These are phyloP conservation scores for Galemys pyrenaicus DNA, from an alignment of 2,113 vertebrate species.

Conservation along the genomic window DNA sequence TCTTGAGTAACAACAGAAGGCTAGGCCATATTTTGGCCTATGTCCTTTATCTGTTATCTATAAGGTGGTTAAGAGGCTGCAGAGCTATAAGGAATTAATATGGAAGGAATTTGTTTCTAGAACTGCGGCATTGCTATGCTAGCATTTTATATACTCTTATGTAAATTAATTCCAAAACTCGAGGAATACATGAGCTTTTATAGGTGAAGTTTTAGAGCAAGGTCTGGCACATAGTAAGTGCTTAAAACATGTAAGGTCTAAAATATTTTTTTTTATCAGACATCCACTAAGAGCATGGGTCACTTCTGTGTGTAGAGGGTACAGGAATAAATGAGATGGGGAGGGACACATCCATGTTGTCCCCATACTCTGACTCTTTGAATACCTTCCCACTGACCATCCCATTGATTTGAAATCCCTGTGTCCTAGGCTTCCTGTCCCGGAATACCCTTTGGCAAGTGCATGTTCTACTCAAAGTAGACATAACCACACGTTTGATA, in stretches of 20 bases:
- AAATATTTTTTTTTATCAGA: background rate
- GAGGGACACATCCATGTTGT: background rate
- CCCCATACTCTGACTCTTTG: background rate
- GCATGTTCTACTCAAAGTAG: background rate
- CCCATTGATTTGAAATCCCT: background rate
- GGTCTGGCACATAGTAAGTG: background rate
- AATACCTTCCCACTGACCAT: background rate
- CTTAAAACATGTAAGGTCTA: slow-evolving; percentile 16
- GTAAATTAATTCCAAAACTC: too few species aligned
- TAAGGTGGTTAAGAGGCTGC: background rate
- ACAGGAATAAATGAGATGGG: background rate
- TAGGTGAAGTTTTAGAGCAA: background rate
- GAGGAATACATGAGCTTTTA: background rate
- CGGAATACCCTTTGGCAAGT: background rate
- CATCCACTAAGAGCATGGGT: background rate
- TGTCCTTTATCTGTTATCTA: background rate
- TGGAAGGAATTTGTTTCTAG: too few species aligned
- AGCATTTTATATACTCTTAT: too few species aligned
- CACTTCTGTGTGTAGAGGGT: background rate
- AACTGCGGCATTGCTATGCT: too few species aligned
- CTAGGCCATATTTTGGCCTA: background rate
- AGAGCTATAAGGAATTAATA: background rate
- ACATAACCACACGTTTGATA: background rate
- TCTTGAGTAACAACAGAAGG: background rate
- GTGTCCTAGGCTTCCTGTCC: background rate